Conservation (phyloP, 2,888 invertebrate genomes). For the Ormia ochracea region DNA sequence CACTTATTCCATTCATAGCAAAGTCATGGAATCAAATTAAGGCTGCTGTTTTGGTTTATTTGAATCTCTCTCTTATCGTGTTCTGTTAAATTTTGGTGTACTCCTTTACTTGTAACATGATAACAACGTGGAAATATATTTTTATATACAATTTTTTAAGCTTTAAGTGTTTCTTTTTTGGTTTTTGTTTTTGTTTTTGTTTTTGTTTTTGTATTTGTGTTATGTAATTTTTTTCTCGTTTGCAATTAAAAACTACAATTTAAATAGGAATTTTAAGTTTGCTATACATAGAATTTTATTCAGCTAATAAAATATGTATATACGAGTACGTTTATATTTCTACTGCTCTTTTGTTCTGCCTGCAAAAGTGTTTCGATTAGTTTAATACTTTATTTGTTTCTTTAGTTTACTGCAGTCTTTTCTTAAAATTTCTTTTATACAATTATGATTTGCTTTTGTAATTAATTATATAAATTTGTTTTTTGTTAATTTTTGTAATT, state of each 20-base stretch:
- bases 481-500: conserved; percentile 4
- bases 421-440: conserved; percentile 52
- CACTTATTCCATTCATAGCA: too few relatives aligned
- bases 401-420: conserved; percentile 63
- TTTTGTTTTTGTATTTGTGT: conserved; percentile 6
- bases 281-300: conserved; percentile 56
- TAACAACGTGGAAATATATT: too few relatives aligned
- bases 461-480: not conserved
- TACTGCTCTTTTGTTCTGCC: conserved; percentile 6
- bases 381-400: conserved; percentile 29
- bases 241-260: conserved; percentile 52
- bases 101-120: too few relatives aligned
- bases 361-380: not conserved
- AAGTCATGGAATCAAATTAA: too few relatives aligned
- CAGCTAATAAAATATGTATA: conserved; percentile 40
- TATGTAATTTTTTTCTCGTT: conserved; percentile 18
- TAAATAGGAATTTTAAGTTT: conserved; percentile 59
- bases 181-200: not conserved
- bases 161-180: not conserved
- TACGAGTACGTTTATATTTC: conserved; percentile 4
- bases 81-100: too few relatives aligned
- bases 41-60: too few relatives aligned
- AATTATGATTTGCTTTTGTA: conserved; percentile 22
- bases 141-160: too few relatives aligned
- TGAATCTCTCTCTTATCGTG: too few relatives aligned